Conservation (phyloP, 2,888 invertebrate genomes). For the Microctonus aethiopoides region DNA sequence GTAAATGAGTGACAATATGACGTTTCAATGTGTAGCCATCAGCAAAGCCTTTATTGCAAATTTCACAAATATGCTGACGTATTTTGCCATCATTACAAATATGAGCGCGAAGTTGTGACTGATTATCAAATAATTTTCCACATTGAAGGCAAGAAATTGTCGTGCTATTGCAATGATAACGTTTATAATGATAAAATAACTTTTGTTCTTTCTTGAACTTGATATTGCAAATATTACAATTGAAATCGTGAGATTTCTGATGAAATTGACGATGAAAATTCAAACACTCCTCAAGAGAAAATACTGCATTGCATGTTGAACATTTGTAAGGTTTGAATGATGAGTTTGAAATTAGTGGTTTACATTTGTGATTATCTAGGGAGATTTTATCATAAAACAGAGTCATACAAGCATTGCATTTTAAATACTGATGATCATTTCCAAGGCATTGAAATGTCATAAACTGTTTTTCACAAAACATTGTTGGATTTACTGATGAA, state of each 20-base stretch:
- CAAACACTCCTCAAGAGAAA: conserved; percentile 53
- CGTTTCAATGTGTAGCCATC: conserved; percentile 57
- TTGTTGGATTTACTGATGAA: conserved; percentile 26
- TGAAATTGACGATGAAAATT: conserved; percentile 55
- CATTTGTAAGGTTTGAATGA: conserved; percentile 52
- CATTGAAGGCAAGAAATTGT: conserved; percentile 55
- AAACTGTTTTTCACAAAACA: conserved; percentile 33
- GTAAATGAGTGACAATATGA: conserved; percentile 55
- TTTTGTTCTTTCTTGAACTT: conserved; percentile 54
- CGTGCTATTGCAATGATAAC: conserved; percentile 51
- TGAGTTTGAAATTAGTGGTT: conserved; percentile 49
- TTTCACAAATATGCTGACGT: conserved; percentile 54
- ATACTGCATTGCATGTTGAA: conserved; percentile 45
- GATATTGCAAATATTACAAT: conserved; percentile 53
- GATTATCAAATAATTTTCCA: conserved; percentile 52
- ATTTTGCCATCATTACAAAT: conserved; percentile 54
- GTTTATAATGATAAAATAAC: conserved; percentile 53
- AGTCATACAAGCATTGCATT: conserved; percentile 58
- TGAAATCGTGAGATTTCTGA: conserved; percentile 46
- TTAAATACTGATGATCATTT: conserved; percentile 43
- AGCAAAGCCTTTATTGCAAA: conserved; percentile 55
- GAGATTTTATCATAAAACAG: conserved; percentile 54
- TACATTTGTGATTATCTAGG: conserved; percentile 53
- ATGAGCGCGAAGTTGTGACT: conserved; percentile 47
- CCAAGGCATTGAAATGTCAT: conserved; percentile 46